Evolutionary conservation across 2,888 invertebrate species (phyloP), one percentile per base, ranked within the genome.

Genomic region (Trichogramma dendrolimi): DNA sequence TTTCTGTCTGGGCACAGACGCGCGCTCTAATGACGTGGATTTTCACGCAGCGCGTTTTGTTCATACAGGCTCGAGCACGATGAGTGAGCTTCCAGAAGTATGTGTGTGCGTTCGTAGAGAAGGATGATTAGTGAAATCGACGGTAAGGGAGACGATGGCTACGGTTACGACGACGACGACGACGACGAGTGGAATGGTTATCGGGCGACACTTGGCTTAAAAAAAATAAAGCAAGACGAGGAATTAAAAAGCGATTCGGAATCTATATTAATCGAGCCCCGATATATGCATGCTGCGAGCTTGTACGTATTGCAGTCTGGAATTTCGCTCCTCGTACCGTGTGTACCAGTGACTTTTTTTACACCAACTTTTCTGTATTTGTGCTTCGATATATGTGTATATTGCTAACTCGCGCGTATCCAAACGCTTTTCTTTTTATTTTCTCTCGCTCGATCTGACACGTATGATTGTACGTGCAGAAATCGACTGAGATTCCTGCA

Each of bases 171-270:
- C n/a, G 14, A 50, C 4, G 48, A 6, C 14, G 54, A n/a, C 44
- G 44, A 10, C 14, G 39, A 2, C 14, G 14, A 27, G 2, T 27
- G 27, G 2, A 3, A 27, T 27, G 27, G 27, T 27, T 27, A 27
- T 27, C 27, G 27, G 27, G 27, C 27, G 27, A 27, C 27, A 27
- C 27, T 27, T n/a, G 7, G 11, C 8, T n/a, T 1, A 47, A 47
- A 11, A 48, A 14, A 48, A 11, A 11, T n/a, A 48, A 27, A 51
- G 51, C 10, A 11, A 51, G 8, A 27, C 11, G 43, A 47, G 60
- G 62, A 62, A 63, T 65, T 61, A 65, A 65, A 66, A 66, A 63
- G 60, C 65, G 62, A 62, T 62, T 65, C 58, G 58, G 56, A 62
- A 58, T 60, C 62, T 61, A 60, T 62, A 65, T 62, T 62, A 65